Conservation (phyloP, 2,888 invertebrate genomes). For the Microctonus hyperodae region DNA sequence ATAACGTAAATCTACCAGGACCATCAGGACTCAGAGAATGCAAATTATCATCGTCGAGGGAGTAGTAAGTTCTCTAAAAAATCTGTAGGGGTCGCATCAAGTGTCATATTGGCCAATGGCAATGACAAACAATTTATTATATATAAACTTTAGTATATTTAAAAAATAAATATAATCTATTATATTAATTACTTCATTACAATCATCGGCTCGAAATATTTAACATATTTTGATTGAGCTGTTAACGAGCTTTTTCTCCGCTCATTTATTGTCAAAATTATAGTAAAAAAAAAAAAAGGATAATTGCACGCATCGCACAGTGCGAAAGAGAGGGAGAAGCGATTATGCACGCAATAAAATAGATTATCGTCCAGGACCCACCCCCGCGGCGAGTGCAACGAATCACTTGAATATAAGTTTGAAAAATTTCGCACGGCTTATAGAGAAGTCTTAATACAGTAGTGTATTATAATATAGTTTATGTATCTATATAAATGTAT, state of each 20-base stretch:
- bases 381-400: constrained; percentile 49
- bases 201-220: too few species aligned
- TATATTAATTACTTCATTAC: too few species aligned
- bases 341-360: constrained; percentile 59
- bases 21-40: constrained; percentile 29
- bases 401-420: constrained; percentile 47
- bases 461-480: too few species aligned
- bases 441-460: not conserved
- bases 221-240: constrained; percentile 33
- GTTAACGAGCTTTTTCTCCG: not conserved
- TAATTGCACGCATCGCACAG: too few species aligned
- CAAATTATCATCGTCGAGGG: constrained; percentile 40
- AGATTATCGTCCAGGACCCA: constrained; percentile 55
- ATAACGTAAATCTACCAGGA: not conserved
- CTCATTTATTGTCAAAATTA: constrained; percentile 9
- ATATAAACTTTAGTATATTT: too few species aligned
- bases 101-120: too few species aligned
- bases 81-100: too few species aligned
- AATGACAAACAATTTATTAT: too few species aligned
- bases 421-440: constrained; percentile 45
- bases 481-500: too few species aligned
- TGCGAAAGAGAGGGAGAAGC: constrained; percentile 18
- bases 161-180: too few species aligned
- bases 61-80: too few species aligned
- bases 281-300: not conserved